These are phyloP conservation scores for Borostomias antarcticus DNA, from an alignment of 2,797 vertebrate genomes.

Conservation along the genomic window DNA sequence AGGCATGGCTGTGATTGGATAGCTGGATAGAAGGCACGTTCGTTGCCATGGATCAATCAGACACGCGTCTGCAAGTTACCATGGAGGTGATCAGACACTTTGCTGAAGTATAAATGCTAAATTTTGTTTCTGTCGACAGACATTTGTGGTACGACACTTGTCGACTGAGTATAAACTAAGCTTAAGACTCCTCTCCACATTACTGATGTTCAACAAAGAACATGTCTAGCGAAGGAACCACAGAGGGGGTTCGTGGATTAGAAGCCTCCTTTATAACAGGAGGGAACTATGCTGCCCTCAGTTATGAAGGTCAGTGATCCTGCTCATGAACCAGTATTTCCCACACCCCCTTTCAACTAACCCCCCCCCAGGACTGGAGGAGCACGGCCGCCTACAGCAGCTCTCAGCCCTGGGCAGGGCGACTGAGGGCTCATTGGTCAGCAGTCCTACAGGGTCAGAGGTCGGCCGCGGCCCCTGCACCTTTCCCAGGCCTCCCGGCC, in stretches of 20 bases:
- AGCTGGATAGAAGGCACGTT: no score
- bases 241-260: not conserved
- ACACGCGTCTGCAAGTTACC: no score
- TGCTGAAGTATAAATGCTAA: conserved; percentile 11
- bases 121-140: no score
- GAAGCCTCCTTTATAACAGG: not conserved
- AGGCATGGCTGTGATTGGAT: no score
- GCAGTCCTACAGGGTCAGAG: conserved; percentile 41
- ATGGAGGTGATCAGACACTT: no score
- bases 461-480: conserved; percentile 18
- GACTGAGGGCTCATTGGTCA: conserved; percentile 18
- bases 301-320: conserved; percentile 19
- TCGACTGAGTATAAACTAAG: no score
- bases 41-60: no score
- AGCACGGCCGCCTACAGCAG: conserved; percentile 21
- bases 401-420: conserved; percentile 15
- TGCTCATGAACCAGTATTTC: conserved; percentile 38
- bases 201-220: not conserved
- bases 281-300: conserved; percentile 16
- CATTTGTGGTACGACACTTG: no score
- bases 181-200: no score
- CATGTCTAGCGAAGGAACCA: not conserved
- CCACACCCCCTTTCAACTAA: conserved; percentile 30
- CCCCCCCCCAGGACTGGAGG: conserved; percentile 10
- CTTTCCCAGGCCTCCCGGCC: conserved; percentile 41